A percentile compares a stretch with the other conserved stretches of the same genome.
Evolutionary conservation across 2,888 invertebrate genomes (phyloP).

Genomic region (Meteorus colon): DNA sequence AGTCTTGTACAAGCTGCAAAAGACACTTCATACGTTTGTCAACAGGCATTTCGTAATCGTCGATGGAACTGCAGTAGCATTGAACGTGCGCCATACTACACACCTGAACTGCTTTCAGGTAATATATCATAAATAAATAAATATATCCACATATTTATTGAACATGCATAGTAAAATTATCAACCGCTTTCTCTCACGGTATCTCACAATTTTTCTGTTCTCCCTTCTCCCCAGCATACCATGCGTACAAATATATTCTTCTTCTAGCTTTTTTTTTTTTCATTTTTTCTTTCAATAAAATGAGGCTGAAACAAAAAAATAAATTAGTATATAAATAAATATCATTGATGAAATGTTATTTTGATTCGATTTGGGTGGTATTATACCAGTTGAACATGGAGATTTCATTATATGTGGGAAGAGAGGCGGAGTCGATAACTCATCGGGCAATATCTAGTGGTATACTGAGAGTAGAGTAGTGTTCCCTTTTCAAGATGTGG

Average conservation of each 20-base stretch:
- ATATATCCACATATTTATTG: neutral
- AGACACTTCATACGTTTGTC: slow-evolving; percentile 81
- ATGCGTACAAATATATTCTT: neutral
- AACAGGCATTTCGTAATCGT: slow-evolving; percentile 81
- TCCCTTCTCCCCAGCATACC: no score
- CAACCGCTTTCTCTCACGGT: neutral
- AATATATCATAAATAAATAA: slow-evolving; percentile 13
- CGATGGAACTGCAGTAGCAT: slow-evolving; percentile 91
- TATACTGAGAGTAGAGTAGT: slow-evolving; percentile 26
- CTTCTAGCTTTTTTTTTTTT: neutral
- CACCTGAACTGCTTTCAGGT: slow-evolving; percentile 88
- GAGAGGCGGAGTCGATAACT: slow-evolving; percentile 47
- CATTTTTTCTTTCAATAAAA: neutral
- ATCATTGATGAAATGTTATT: slow-evolving; percentile 28
- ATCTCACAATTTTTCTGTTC: neutral
- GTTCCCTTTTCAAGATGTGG: slow-evolving; percentile 39
- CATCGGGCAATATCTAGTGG: slow-evolving; percentile 39
- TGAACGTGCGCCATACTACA: slow-evolving; percentile 80
- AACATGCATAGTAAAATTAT: neutral
- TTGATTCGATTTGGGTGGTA: slow-evolving; percentile 25
- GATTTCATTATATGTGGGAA: slow-evolving; percentile 46
- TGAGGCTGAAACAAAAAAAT: slow-evolving; percentile 4
- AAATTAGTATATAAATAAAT: slow-evolving; percentile 32
- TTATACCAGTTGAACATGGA: slow-evolving; percentile 30
- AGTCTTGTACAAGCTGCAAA: slow-evolving; percentile 84